Evolutionary conservation across 2,797 vertebrate genomes (phyloP).

Genomic region (Triplophysa bombifrons): DNA sequence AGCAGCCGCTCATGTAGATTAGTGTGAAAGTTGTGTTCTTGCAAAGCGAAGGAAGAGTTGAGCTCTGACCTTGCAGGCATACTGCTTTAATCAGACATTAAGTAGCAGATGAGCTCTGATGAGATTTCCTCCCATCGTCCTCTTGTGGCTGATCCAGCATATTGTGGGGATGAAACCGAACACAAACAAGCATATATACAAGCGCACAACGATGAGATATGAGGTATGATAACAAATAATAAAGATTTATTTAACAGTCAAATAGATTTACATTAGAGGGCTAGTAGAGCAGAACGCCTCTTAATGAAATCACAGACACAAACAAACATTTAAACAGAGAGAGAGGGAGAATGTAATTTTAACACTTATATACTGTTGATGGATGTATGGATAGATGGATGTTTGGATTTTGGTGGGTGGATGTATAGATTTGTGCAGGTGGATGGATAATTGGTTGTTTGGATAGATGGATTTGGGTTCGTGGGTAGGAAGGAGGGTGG

Average conservation of each 20-base stretch:
- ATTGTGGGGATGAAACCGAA: conserved; percentile 30
- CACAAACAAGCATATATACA: background rate
- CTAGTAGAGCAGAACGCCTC: background rate
- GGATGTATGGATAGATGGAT: too few species aligned
- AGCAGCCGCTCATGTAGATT: conserved; percentile 35
- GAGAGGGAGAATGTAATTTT: background rate
- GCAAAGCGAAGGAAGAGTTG: conserved; percentile 13
- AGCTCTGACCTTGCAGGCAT: conserved; percentile 42
- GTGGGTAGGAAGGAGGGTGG: too few species aligned
- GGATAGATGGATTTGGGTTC: too few species aligned
- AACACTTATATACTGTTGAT: too few species aligned
- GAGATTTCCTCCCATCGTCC: conserved; percentile 36
- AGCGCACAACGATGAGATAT: conserved; percentile 1
- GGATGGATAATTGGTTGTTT: too few species aligned
- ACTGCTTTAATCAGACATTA: conserved; percentile 52
- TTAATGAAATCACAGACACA: conserved; percentile 23
- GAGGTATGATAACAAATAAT: conserved; percentile 1
- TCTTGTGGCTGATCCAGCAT: conserved; percentile 30
- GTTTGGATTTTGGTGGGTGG: too few species aligned
- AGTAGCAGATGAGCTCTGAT: conserved; percentile 52
- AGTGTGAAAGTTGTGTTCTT: conserved; percentile 38
- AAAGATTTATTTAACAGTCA: conserved; percentile 35
- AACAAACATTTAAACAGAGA: conserved; percentile 2
- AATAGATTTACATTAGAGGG: conserved; percentile 19
- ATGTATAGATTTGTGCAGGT: background rate